Percentiles rank a stretch among this genome's conserved stretches.
phyloP scores from a whole-genome alignment of 2,797 vertebrate species.

The Cirrhinus mrigala region DNA sequence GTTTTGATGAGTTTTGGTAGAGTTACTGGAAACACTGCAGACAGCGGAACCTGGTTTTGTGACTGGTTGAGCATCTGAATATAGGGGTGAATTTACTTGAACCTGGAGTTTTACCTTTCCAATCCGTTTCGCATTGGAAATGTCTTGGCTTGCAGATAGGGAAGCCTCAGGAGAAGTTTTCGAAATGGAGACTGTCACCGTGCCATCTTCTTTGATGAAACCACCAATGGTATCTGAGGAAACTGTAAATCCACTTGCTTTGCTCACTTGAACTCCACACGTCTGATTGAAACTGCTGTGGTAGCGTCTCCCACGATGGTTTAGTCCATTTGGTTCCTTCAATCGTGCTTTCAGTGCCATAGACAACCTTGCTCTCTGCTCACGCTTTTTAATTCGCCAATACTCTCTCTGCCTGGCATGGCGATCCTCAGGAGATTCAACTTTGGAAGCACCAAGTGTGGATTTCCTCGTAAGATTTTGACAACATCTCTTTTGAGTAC shows the following conservation, averaged over 20 bases:
- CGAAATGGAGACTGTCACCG: constrained; percentile 64
- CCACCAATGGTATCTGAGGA: constrained; percentile 73
- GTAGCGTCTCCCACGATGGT: constrained; percentile 74
- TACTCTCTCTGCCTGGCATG: constrained; percentile 79
- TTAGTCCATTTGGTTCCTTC: constrained; percentile 76
- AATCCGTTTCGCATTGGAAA: constrained; percentile 7
- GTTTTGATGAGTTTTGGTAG: constrained; percentile 61
- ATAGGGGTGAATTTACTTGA: constrained; percentile 3
- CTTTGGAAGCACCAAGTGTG: constrained; percentile 43
- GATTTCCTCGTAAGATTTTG: constrained; percentile 64
- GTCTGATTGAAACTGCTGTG: constrained; percentile 76
- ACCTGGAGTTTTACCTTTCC: not conserved
- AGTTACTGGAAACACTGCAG: constrained; percentile 21
- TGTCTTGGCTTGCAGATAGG: constrained; percentile 15
- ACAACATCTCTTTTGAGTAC: constrained; percentile 68
- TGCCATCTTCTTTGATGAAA: constrained; percentile 82
- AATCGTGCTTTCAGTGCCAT: constrained; percentile 70
- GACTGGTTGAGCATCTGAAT: not conserved
- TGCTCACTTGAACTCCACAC: constrained; percentile 64
- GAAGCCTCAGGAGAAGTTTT: constrained; percentile 21
- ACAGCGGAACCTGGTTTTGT: not conserved
- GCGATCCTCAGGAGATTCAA: constrained; percentile 74
- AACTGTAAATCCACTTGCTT: constrained; percentile 45
- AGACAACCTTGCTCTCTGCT: constrained; percentile 80
- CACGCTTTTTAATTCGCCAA: constrained; percentile 82